Base-by-base conservation (phyloP, 2,888 invertebrate genomes). In the Hybos culiciformis region DNA sequence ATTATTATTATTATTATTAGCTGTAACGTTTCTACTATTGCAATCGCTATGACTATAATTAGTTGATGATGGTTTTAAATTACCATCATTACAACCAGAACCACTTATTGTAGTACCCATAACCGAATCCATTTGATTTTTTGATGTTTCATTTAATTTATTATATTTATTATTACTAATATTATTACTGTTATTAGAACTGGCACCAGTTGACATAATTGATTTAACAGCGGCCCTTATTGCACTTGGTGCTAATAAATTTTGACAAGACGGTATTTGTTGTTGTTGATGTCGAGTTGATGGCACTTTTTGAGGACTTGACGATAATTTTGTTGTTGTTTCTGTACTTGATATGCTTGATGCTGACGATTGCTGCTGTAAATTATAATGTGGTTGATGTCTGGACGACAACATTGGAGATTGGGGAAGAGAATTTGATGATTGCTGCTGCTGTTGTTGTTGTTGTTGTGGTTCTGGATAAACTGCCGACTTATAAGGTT, bases 151-250 rank as follows among this genome's bases (percentile, higher is more conserved):
- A 14, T 21, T 4, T 31, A 21, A 23, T 42, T 9, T 14, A 17
- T 38, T 39, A 8, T 20, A 36, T 17, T 42, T 44, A 38, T 46
- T 44, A 45, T 44, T 43, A 41, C 39, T 46, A 42, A 33, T 47
- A 20, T 39, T 44, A 38, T 44, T 45, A 17, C 23, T 34, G 11
- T 41, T 44, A 26, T 33, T 48, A 17, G 14, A 43, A n/a, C 9
- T 46, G 5, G 14, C 44, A 18, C 29, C 48, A 18, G 34, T 48
- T 15, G 29, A 42, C 32, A 46, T 46, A 42, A 51, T 45, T 38
- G 53, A 50, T 48, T 51, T 51, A 24, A 51, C 50, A 19, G 53
- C 52, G 34, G 52, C 51, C 37, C 50, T 45, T 42, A 53, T 52
- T 43, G 53, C 51, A 50, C 51, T 53, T 37, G 53, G 53, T 46